These are phyloP conservation scores for Stratiomys singularior DNA, from an alignment of 2,888 invertebrate species.

Conservation along the genomic window DNA sequence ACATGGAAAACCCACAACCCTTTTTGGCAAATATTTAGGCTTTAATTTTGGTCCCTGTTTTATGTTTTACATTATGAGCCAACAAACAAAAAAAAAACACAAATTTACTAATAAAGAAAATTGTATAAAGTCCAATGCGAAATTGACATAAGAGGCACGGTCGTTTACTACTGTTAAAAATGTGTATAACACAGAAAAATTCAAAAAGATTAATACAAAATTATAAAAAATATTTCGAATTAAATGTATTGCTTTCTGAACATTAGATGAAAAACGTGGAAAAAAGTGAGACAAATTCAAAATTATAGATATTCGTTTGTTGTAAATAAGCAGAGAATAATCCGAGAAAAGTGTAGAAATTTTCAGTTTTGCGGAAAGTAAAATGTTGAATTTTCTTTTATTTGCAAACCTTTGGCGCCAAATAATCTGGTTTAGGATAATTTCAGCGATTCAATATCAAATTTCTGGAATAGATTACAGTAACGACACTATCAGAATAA, in stretches of 20 bases:
- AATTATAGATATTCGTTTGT: conserved; percentile 20
- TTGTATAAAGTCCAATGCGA: conserved; percentile 45
- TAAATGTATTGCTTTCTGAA: conserved; percentile 13
- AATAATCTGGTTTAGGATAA: neutral
- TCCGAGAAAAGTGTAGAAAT: neutral
- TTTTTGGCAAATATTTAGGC: neutral
- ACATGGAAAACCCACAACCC: no score
- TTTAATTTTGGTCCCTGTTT: conserved; percentile 15
- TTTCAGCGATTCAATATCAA: no score
- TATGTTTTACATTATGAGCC: neutral
- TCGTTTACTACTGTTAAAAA: conserved; percentile 47
- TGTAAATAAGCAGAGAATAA: conserved; percentile 1
- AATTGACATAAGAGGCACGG: conserved; percentile 47
- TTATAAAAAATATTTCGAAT: conserved; percentile 14
- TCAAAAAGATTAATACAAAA: conserved; percentile 33
- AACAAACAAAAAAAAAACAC: neutral
- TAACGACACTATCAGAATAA: conserved; percentile 6
- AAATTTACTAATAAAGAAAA: neutral
- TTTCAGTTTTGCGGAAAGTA: neutral
- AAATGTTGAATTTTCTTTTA: neutral
- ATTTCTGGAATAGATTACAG: neutral
- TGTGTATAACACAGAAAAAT: conserved; percentile 28
- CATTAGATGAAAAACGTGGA: neutral
- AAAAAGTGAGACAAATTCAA: neutral
- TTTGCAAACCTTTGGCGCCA: neutral